Conservation (phyloP, 2,797 vertebrate species). For the Prunella strophiata region DNA sequence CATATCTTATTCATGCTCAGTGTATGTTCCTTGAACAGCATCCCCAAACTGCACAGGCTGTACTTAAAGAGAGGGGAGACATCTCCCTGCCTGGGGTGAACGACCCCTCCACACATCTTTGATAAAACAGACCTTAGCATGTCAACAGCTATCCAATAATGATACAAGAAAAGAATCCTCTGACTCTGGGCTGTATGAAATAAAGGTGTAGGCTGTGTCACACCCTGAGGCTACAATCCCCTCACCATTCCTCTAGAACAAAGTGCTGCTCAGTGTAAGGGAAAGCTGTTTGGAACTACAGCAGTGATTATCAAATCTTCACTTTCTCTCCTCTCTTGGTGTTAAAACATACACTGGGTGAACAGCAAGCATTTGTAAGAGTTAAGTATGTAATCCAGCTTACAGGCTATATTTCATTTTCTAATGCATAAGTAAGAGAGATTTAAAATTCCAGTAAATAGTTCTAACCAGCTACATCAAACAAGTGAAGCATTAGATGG, state of each 20-base stretch:
- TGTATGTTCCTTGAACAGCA: background rate
- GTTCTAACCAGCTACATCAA: constrained; percentile 23
- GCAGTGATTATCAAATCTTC: background rate
- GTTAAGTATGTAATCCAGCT: constrained; percentile 16
- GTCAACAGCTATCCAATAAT: background rate
- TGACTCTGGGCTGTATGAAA: background rate
- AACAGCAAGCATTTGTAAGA: background rate
- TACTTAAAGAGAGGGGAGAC: background rate
- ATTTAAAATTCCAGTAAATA: constrained; percentile 43
- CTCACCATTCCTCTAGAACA: background rate
- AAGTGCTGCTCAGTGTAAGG: background rate
- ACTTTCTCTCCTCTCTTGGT: background rate
- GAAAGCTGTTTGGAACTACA: background rate
- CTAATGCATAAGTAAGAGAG: constrained; percentile 37
- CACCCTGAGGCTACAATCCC: background rate
- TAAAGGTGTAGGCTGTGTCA: background rate
- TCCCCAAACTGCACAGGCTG: background rate
- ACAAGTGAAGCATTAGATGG: background rate
- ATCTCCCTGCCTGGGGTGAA: background rate
- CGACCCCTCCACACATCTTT: background rate
- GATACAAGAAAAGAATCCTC: background rate
- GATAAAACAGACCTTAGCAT: background rate
- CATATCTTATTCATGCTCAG: background rate
- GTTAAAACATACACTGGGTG: background rate
- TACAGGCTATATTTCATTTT: constrained; percentile 34